phyloP scores from a whole-genome alignment of 92 coral and sea anemone species.

The Zoanthus sociatus region DNA sequence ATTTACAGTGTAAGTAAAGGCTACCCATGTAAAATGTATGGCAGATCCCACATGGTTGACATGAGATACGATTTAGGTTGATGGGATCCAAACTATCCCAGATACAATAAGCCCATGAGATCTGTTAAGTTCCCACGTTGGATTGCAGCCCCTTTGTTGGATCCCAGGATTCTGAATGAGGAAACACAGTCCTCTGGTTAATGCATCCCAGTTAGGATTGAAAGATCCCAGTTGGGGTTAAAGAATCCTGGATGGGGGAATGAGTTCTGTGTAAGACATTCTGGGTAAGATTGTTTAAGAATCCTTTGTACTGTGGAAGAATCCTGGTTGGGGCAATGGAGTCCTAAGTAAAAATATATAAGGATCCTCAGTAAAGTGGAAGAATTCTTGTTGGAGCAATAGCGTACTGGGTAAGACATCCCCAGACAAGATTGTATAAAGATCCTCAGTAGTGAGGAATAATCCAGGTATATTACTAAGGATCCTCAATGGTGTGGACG shows the following conservation, averaged over 20 bases:
- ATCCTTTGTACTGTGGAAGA: neutral
- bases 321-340: slow-evolving; percentile 24
- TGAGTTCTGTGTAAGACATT: neutral
- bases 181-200: too few species aligned
- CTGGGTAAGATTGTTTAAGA: neutral
- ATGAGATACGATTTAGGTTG: neutral
- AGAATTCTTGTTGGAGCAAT: too few species aligned
- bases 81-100: slow-evolving; percentile 31
- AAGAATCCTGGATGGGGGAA: too few species aligned
- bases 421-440: neutral
- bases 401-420: neutral
- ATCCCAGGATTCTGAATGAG: too few species aligned
- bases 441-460: too few species aligned
- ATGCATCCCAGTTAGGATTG: too few species aligned
- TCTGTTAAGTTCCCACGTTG: slow-evolving; percentile 3
- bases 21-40: slow-evolving; percentile 8
- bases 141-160: neutral
- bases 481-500: too few species aligned
- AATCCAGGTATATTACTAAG: too few species aligned
- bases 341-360: neutral
- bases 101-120: neutral
- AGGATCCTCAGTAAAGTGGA: too few species aligned
- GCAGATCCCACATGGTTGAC: slow-evolving; percentile 10
- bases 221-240: too few species aligned
- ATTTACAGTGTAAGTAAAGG: too few species aligned